Evolutionary conservation across 2,888 invertebrate species (phyloP).

Genomic region (Tryphoninae sp.): DNA sequence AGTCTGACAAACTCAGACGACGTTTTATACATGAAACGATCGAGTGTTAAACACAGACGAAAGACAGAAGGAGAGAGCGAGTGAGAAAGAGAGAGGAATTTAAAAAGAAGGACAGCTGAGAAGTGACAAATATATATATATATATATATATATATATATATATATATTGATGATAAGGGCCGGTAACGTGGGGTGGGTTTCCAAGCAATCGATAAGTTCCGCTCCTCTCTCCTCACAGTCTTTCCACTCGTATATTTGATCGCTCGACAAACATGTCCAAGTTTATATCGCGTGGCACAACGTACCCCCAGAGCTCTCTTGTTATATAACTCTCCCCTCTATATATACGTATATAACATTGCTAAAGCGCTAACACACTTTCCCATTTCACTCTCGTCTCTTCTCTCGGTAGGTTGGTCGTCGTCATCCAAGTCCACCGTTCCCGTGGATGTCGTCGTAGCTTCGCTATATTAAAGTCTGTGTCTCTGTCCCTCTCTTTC

Average conservation of each 20-base stretch:
- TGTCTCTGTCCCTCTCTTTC: slow-evolving; percentile 38
- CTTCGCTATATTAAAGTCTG: slow-evolving; percentile 58
- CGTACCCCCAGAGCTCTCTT: slow-evolving; percentile 28
- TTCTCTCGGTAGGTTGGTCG: slow-evolving; percentile 47
- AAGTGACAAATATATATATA: slow-evolving; percentile 18
- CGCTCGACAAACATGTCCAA: slow-evolving; percentile 80
- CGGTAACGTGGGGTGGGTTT: slow-evolving; percentile 38
- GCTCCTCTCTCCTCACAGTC: slow-evolving; percentile 70
- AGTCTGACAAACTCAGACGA: slow-evolving; percentile 27
- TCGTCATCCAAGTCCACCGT: slow-evolving; percentile 40
- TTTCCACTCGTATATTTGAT: slow-evolving; percentile 81
- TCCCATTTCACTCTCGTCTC: slow-evolving; percentile 60
- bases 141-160: slow-evolving; percentile 12
- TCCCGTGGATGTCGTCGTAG: slow-evolving; percentile 35
- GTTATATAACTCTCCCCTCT: slow-evolving; percentile 3
- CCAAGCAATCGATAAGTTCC: slow-evolving; percentile 74
- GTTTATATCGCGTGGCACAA: slow-evolving; percentile 75
- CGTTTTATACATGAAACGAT: slow-evolving; percentile 45
- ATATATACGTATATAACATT: slow-evolving; percentile 1
- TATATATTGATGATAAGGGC: slow-evolving; percentile 9
- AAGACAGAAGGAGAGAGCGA: not conserved
- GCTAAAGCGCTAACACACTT: slow-evolving; percentile 67
- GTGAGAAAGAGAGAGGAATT: not conserved
- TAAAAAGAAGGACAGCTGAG: not conserved
- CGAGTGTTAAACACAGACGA: slow-evolving; percentile 46